Evolutionary conservation across 2,797 vertebrate species (phyloP), one percentile per base, ranked within the genome.

Genomic region (Agapornis canus): DNA sequence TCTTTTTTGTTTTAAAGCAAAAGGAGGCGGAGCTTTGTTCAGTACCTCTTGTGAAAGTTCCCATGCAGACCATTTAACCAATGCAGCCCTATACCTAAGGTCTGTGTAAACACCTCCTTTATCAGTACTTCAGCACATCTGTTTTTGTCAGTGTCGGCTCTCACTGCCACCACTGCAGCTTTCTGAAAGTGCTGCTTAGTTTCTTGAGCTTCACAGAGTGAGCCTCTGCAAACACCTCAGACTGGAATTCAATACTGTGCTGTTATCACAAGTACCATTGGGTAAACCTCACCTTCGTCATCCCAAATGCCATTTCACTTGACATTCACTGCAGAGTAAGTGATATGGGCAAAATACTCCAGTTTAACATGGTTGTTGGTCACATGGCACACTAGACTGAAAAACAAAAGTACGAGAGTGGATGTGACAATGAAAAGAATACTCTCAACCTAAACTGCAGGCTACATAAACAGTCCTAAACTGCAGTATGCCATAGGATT

Each of bases 351-450:
- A 90, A 31, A 89, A 47, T 14, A 5, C 21, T 57, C 39, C 66
- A 19, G 25, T 48, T 64, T 12, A 52, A 78, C 69, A 6, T 1
- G 25, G 56, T 5, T 48, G 37, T 25, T 6, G 1, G 35, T 39
- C 37, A 51, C 1, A 2, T 6, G 37, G 22, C 52, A 40, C 29
- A 1, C 10, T 13, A 16, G 37, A 48, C 45, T 0, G 0, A 68
- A 51, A 65, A 47, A 51, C 29, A 48, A 75, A 92, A 71, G 26
- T 18, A 27, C 0, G 0, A 49, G 49, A 0, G 1, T 6, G 18
- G 14, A 40, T 3, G 5, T 0, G 2, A 59, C 59, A 56, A 57
- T 2, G 14, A 63, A 54, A 87, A 35, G 42, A 89, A 82, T 13
- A 25, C 52, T 19, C 42, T 59, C 29, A 40, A 3, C 42, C 49